Percentiles rank a stretch among this genome's conserved stretches.
These are phyloP conservation scores for Heliconius himera DNA, from an alignment of 1,140 invertebrate species.

Conservation along the genomic window DNA sequence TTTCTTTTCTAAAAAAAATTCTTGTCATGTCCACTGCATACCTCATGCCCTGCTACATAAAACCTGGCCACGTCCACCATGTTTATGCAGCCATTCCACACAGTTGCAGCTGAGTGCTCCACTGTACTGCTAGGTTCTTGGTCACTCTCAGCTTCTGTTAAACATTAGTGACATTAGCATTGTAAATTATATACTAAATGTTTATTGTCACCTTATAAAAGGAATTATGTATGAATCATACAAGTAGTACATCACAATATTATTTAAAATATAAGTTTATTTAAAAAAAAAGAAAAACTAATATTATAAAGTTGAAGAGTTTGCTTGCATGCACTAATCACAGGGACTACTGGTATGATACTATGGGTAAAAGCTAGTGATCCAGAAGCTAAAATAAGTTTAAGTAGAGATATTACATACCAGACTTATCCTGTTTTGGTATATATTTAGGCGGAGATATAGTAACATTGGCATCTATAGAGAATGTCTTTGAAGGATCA, in stretches of 20 bases:
- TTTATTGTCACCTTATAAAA: too few relatives aligned
- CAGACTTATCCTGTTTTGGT: slow-evolving; percentile 75
- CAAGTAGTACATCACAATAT: too few relatives aligned
- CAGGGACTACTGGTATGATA: too few relatives aligned
- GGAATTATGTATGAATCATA: too few relatives aligned
- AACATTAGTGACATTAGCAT: neutral
- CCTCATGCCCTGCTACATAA: slow-evolving; percentile 90
- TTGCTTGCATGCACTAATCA: too few relatives aligned
- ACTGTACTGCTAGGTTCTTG: slow-evolving; percentile 84
- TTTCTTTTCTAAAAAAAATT: too few relatives aligned
- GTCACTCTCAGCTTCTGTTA: slow-evolving; percentile 82
- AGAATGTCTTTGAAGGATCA: slow-evolving; percentile 61
- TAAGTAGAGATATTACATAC: slow-evolving; percentile 46
- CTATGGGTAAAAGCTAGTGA: too few relatives aligned
- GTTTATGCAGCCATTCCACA: slow-evolving; percentile 94
- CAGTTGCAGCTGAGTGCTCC: slow-evolving; percentile 73
- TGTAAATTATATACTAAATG: too few relatives aligned
- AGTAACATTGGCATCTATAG: slow-evolving; percentile 53
- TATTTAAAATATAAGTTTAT: too few relatives aligned
- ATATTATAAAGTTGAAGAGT: too few relatives aligned
- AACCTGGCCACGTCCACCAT: slow-evolving; percentile 97
- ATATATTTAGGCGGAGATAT: slow-evolving; percentile 51
- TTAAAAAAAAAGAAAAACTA: too few relatives aligned
- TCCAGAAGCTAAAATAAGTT: too few relatives aligned
- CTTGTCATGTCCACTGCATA: slow-evolving; percentile 58